Evolutionary conservation across 2,797 vertebrate species (phyloP).

Genomic region (Microctenopoma stevenorrisi): DNA sequence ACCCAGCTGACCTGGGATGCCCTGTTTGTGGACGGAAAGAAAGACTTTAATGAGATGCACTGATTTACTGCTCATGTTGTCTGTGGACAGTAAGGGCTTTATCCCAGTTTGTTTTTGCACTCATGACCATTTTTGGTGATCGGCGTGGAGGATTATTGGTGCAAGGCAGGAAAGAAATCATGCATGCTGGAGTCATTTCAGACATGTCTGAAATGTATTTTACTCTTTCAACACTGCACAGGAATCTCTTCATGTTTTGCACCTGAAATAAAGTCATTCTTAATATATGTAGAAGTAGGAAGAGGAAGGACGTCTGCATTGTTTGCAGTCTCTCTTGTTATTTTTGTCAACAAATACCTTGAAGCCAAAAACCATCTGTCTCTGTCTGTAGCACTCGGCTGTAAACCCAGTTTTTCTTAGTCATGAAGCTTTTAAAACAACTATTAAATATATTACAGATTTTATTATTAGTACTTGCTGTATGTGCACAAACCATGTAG

Average conservation of each 20-base stretch:
- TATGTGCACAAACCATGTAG: too few relatives aligned
- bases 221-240: background rate
- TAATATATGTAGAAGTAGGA: too few relatives aligned
- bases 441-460: too few relatives aligned
- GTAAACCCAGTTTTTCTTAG: background rate
- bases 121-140: background rate
- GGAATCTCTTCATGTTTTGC: constrained; percentile 8
- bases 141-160: background rate
- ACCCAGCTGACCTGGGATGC: constrained; percentile 45
- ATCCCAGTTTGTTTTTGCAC: background rate
- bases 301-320: background rate
- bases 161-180: background rate
- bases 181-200: background rate
- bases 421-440: too few relatives aligned
- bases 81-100: background rate
- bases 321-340: background rate
- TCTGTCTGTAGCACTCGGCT: background rate
- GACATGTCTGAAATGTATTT: background rate
- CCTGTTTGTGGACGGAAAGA: constrained; percentile 21
- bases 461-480: too few relatives aligned
- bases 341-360: background rate
- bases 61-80: background rate
- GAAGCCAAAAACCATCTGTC: constrained; percentile 1
- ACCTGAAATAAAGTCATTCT: background rate
- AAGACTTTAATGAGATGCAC: constrained; percentile 48